Evolutionary conservation across 2,888 invertebrate species (phyloP).

Genomic region (Sepioteuthis lessoniana): DNA sequence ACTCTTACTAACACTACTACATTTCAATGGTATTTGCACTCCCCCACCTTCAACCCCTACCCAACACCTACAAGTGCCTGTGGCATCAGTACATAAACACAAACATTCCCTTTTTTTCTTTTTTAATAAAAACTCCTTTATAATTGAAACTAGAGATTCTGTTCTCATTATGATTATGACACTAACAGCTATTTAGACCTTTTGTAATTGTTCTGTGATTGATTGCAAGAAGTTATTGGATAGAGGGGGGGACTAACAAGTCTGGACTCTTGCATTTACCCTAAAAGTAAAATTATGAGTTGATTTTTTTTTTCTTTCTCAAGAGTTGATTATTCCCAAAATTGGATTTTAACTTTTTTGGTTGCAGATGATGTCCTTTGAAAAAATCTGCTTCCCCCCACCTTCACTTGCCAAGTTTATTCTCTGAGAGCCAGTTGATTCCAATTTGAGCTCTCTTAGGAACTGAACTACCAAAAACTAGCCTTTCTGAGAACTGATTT

Average conservation of each 20-base stretch:
- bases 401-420: not conserved
- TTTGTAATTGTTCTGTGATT: not conserved
- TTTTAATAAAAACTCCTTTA: not conserved
- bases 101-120: not conserved
- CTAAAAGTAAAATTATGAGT: too few species aligned
- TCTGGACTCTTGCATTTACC: too few species aligned
- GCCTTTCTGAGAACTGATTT: not conserved
- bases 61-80: not conserved
- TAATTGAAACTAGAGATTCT: not conserved
- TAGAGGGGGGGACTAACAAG: too few species aligned
- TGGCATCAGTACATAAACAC: not conserved
- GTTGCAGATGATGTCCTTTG: not conserved
- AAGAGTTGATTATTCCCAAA: not conserved
- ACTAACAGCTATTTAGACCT: not conserved
- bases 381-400: not conserved
- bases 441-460: not conserved
- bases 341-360: not conserved
- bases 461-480: not conserved
- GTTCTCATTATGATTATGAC: not conserved
- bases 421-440: not conserved
- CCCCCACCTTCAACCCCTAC: not conserved
- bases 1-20: not conserved
- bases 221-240: too few species aligned
- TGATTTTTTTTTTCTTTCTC: too few species aligned
- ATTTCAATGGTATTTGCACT: not conserved